Percentiles rank a stretch among this genome's conserved stretches.
These are phyloP conservation scores for Patella depressa DNA, from an alignment of 2,888 invertebrate species.

Conservation along the genomic window DNA sequence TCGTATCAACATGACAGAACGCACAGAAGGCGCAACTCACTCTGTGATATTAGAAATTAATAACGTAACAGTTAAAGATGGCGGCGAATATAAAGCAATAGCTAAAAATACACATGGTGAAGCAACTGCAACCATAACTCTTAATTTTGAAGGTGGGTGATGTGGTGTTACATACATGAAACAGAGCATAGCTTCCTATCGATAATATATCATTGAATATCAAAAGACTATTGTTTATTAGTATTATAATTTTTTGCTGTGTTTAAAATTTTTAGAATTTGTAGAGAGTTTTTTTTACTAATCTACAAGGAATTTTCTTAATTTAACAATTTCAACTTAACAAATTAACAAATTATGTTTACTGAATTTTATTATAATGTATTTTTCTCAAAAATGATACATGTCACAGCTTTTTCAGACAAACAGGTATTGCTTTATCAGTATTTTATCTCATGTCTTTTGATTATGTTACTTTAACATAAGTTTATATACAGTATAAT, in stretches of 20 bases:
- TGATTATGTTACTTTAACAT: too few relatives aligned
- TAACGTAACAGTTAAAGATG: constrained; percentile 84
- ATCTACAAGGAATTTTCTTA: not conserved
- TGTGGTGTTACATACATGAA: too few relatives aligned
- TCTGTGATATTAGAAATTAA: constrained; percentile 89
- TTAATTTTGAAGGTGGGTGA: constrained; percentile 73
- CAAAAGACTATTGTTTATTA: not conserved
- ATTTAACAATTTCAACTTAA: not conserved
- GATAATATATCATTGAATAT: too few relatives aligned
- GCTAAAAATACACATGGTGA: constrained; percentile 94
- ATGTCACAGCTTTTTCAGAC: too few relatives aligned
- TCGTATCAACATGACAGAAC: constrained; percentile 20
- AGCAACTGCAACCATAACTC: constrained; percentile 93
- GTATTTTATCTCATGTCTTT: too few relatives aligned
- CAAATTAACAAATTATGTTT: too few relatives aligned
- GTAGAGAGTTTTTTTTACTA: not conserved
- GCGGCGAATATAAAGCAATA: constrained; percentile 91
- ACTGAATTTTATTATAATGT: too few relatives aligned
- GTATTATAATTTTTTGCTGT: not conserved
- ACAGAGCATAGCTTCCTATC: too few relatives aligned
- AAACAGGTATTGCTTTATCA: too few relatives aligned
- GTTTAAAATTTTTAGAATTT: not conserved
- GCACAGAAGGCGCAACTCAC: constrained; percentile 80
- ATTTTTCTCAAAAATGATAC: too few relatives aligned
- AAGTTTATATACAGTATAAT: too few relatives aligned